Conservation (phyloP, 2,113 vertebrate species). For the Labrus mixtus region DNA sequence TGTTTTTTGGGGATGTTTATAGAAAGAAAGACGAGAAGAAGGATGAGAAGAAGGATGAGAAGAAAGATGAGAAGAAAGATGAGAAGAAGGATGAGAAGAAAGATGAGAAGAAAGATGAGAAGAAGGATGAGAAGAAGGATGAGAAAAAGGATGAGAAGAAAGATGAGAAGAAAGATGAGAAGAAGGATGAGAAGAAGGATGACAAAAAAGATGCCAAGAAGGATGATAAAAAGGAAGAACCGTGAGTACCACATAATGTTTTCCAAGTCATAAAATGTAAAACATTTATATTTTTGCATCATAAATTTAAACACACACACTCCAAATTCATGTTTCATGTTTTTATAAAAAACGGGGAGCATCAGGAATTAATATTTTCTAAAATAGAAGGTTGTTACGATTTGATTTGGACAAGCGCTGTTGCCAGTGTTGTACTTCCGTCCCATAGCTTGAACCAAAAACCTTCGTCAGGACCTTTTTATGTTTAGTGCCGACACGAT, state of each 20-base stretch:
- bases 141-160: conserved; percentile 76
- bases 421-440: too few species aligned
- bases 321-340: too few species aligned
- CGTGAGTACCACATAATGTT: conserved; percentile 44
- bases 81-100: conserved; percentile 62
- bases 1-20: background rate
- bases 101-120: conserved; percentile 57
- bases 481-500: too few species aligned
- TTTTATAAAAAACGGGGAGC: too few species aligned
- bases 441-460: too few species aligned
- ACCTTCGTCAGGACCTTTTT: too few species aligned
- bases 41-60: conserved; percentile 41
- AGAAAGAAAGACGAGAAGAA: conserved; percentile 83
- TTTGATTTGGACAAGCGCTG: too few species aligned
- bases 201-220: conserved; percentile 58
- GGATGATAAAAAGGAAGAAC: conserved; percentile 73
- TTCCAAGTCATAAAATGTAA: too few species aligned
- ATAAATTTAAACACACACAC: too few species aligned
- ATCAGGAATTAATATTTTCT: too few species aligned
- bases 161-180: conserved; percentile 58
- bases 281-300: too few species aligned
- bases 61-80: conserved; percentile 65
- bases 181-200: conserved; percentile 60
- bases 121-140: conserved; percentile 80
- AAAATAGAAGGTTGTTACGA: too few species aligned